Percentiles rank a stretch among this genome's conserved stretches.
These are phyloP conservation scores for Laterallus jamaicensis DNA, from an alignment of 2,113 vertebrate genomes.

Conservation along the genomic window DNA sequence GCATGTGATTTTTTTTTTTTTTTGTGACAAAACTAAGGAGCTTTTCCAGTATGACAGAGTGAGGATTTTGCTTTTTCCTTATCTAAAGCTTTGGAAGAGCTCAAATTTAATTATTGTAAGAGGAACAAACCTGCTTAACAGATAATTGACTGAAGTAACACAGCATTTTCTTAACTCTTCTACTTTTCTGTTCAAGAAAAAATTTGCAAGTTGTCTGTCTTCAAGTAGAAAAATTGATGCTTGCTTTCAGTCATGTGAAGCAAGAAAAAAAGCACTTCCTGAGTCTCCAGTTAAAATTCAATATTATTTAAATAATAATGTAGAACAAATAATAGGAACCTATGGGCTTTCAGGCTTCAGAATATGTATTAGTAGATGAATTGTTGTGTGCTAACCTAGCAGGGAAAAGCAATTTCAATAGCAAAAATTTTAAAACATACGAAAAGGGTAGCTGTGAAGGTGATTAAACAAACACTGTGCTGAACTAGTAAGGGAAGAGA, in stretches of 20 bases:
- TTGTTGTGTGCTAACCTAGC: background rate
- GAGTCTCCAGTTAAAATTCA: background rate
- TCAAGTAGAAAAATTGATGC: background rate
- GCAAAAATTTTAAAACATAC: background rate
- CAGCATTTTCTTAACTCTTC: background rate
- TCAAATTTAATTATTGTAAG: background rate
- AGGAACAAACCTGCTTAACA: background rate
- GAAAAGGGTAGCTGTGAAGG: background rate
- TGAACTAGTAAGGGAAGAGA: background rate
- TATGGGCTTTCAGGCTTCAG: background rate
- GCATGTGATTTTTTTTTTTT: background rate
- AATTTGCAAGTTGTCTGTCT: background rate
- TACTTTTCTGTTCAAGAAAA: background rate
- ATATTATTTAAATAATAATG: background rate
- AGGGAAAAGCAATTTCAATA: background rate
- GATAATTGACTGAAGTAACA: background rate
- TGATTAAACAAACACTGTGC: background rate
- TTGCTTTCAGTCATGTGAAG: background rate
- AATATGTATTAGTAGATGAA: background rate
- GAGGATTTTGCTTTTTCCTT: background rate
- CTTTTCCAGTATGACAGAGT: background rate
- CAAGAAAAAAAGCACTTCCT: background rate
- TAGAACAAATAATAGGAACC: background rate
- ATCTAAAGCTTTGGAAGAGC: background rate
- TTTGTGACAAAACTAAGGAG: background rate